A percentile compares a stretch with the other conserved stretches of the same genome.
Evolutionary conservation across 2,797 vertebrate species (phyloP).

Genomic region (Sebastes vulpes): DNA sequence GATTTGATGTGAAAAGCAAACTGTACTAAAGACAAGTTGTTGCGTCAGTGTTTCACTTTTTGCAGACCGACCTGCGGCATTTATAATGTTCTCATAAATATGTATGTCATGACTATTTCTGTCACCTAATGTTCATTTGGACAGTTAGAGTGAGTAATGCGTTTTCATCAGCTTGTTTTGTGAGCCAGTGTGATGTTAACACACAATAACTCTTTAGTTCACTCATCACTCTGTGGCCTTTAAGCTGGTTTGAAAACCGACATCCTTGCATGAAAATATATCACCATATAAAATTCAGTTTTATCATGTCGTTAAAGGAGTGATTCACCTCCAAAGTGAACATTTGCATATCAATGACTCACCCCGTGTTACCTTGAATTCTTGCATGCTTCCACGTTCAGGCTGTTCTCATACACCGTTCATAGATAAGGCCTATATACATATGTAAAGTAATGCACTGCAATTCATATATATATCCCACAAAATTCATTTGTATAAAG

Average conservation of each 20-base stretch:
- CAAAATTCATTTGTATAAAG: no score
- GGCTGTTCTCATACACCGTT: no score
- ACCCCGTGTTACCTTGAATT: no score
- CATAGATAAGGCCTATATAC: no score
- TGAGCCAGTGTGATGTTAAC: constrained; percentile 11
- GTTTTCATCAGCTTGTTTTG: constrained; percentile 26
- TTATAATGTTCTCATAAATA: constrained; percentile 71
- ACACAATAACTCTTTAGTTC: constrained; percentile 9
- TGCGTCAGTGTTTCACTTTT: constrained; percentile 35
- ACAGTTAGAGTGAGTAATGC: constrained; percentile 55
- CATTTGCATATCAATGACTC: no score
- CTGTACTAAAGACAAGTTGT: neutral
- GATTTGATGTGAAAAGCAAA: constrained; percentile 24
- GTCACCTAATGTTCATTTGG: constrained; percentile 41
- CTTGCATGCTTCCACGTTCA: neutral
- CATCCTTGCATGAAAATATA: neutral
- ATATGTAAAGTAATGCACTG: no score
- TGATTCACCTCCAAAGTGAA: neutral
- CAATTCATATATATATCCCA: no score
- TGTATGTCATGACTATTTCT: constrained; percentile 56
- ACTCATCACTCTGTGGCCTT: neutral
- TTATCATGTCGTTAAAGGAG: neutral
- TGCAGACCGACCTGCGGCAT: constrained; percentile 34
- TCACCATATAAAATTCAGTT: neutral
- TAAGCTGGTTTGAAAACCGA: neutral